Evolutionary conservation across 2,113 vertebrate genomes (phyloP), one percentile per base, ranked within the genome.

Genomic region (Daubentonia madagascariensis): DNA sequence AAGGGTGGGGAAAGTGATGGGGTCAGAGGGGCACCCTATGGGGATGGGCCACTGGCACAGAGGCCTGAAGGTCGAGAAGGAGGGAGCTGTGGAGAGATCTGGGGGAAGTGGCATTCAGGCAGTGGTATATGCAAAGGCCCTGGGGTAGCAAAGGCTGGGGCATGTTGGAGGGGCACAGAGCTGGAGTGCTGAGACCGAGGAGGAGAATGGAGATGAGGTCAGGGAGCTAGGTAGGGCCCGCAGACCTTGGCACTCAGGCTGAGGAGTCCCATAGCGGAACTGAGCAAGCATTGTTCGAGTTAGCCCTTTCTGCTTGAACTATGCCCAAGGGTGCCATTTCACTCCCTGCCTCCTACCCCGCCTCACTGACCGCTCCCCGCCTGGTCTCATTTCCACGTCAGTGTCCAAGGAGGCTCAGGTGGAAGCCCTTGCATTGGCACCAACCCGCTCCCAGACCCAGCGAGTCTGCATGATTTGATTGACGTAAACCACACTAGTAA

Each of bases 41-140:
- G 11, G 40, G 30, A 12, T 18, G 23, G 17, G 48, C 14, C 35
- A 18, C 10, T 16, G 10, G 40, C 40, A n/a, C 57, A 18, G 90
- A 61, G 72, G 4, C 54, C 68, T 84, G 50, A 32, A 89, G 80
- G 28, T 8, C 30, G 28, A 28, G 10, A 12, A 63, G 23, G 59
- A 61, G 25, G 59, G 25, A 28, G 9, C 9, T 61, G 59, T 28
- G 14, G 45, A 22, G 59, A 68, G n/a, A n/a, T 6, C n/a, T 3
- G 0, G 43, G n/a, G 8, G 32, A 63, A 37, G n/a, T 10, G 8
- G 40, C 18, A 6, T 13, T 28, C 2, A 0, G 23, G 43, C 17
- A 52, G 37, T 5, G 13, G 73, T 37, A 1, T 45, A 9, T 93
- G 95, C 92, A 92, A 93, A 94, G 87, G 84, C 35, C 89, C 95